Conservation (phyloP, 2,113 vertebrate species). For the Salminus brasiliensis region DNA sequence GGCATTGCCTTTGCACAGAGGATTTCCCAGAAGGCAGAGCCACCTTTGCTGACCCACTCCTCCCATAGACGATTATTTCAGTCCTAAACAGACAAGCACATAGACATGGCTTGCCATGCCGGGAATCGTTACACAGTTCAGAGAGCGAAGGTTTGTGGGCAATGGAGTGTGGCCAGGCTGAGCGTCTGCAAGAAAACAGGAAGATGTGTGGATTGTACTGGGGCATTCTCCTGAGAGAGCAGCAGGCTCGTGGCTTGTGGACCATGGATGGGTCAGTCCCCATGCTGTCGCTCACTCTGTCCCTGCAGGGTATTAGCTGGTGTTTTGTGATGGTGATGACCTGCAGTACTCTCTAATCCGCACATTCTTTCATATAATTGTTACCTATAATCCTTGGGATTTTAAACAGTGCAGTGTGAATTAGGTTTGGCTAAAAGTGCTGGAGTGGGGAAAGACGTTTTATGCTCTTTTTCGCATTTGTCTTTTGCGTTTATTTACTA, state of each 20-base stretch:
- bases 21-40: not conserved
- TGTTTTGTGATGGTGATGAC: slow-evolving; percentile 31
- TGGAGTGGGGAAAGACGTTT: slow-evolving; percentile 12
- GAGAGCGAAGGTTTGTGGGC: slow-evolving; percentile 21
- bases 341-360: slow-evolving; percentile 40
- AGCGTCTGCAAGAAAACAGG: slow-evolving; percentile 1
- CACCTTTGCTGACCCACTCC: slow-evolving; percentile 13
- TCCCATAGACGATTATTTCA: not conserved
- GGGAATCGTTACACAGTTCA: slow-evolving; percentile 35
- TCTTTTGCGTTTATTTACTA: slow-evolving; percentile 22
- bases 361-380: slow-evolving; percentile 48
- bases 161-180: slow-evolving; percentile 27
- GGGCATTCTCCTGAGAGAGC: slow-evolving; percentile 15
- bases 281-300: not conserved
- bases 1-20: not conserved
- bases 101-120: slow-evolving; percentile 10
- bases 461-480: slow-evolving; percentile 19
- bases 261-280: not conserved
- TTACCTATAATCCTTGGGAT: slow-evolving; percentile 49
- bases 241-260: not conserved
- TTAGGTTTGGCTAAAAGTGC: slow-evolving; percentile 33
- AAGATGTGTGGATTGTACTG: not conserved
- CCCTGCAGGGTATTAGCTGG: slow-evolving; percentile 34
- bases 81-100: slow-evolving; percentile 5
- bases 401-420: slow-evolving; percentile 40